Conservation (phyloP, 2,113 vertebrate genomes). For the Lanius collurio region DNA sequence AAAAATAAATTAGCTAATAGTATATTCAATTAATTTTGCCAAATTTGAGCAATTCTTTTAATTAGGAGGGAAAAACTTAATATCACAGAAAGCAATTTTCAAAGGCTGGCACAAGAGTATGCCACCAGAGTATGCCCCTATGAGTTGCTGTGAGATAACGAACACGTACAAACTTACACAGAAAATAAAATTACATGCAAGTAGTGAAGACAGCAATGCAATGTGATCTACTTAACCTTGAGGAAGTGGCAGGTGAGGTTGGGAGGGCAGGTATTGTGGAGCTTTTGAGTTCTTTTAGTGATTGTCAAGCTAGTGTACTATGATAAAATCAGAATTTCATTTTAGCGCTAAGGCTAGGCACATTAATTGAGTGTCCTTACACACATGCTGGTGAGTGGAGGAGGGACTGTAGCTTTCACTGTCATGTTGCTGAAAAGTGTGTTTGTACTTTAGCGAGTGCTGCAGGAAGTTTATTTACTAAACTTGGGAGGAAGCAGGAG, state of each 20-base stretch:
- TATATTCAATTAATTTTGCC: conserved; percentile 64
- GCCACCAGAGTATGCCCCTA: neutral
- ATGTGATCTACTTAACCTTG: conserved; percentile 11
- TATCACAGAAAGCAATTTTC: conserved; percentile 54
- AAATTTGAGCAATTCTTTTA: conserved; percentile 48
- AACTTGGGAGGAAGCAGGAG: neutral
- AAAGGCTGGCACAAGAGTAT: conserved; percentile 12
- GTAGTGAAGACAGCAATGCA: neutral
- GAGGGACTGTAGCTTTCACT: neutral
- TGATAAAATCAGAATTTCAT: neutral
- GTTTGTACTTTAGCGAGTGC: neutral
- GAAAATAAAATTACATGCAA: neutral
- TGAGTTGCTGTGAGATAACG: neutral
- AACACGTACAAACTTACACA: neutral
- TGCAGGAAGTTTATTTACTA: neutral
- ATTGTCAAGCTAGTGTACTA: neutral
- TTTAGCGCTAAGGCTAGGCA: neutral
- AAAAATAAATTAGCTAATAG: conserved; percentile 64
- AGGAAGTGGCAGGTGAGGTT: neutral
- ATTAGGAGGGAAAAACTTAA: conserved; percentile 50
- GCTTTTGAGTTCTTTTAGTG: neutral
- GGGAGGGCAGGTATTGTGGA: neutral
- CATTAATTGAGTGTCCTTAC: neutral
- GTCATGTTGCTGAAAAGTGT: neutral
- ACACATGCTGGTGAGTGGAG: neutral